Percentiles rank a stretch among this genome's conserved stretches.
These are phyloP conservation scores for Dicyrtoma fusca DNA, from an alignment of 2,888 invertebrate genomes.

Conservation along the genomic window DNA sequence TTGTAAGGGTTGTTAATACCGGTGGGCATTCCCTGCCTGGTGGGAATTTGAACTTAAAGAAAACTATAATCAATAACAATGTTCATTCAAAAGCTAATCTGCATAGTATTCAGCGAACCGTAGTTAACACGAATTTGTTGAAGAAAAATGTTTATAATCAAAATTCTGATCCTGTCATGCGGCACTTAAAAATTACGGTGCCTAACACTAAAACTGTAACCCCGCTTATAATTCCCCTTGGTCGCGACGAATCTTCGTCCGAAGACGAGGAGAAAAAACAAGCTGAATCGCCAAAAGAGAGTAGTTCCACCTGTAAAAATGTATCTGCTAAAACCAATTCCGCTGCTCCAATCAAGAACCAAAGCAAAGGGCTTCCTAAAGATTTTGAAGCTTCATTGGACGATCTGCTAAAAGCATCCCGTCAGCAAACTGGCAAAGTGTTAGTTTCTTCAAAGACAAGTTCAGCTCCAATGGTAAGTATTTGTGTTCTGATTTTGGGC, in stretches of 20 bases:
- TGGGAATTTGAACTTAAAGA: not conserved
- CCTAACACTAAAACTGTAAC: slow-evolving; percentile 20
- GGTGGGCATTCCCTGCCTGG: not conserved
- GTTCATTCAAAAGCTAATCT: slow-evolving; percentile 1
- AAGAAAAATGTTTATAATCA: slow-evolving; percentile 30
- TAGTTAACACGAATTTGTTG: slow-evolving; percentile 22
- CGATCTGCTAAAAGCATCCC: slow-evolving; percentile 18
- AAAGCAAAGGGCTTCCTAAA: not conserved
- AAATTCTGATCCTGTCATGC: slow-evolving; percentile 24
- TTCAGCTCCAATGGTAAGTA: not conserved
- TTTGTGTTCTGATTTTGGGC: not conserved
- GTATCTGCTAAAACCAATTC: too few relatives aligned
- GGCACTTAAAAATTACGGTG: slow-evolving; percentile 27
- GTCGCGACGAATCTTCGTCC: slow-evolving; percentile 33
- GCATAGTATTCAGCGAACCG: slow-evolving; percentile 27
- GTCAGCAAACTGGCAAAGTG: slow-evolving; percentile 13
- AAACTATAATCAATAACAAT: slow-evolving; percentile 15
- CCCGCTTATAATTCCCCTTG: slow-evolving; percentile 24
- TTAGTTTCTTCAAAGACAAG: not conserved
- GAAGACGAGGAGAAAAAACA: slow-evolving; percentile 18
- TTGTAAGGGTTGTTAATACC: slow-evolving; percentile 21
- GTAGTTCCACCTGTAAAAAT: not conserved
- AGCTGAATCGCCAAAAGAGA: too few relatives aligned
- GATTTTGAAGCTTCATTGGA: slow-evolving; percentile 30
- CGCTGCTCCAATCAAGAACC: not conserved